Evolutionary conservation across 2,113 vertebrate species (phyloP).

Genomic region (Trichomycterus rosablanca): DNA sequence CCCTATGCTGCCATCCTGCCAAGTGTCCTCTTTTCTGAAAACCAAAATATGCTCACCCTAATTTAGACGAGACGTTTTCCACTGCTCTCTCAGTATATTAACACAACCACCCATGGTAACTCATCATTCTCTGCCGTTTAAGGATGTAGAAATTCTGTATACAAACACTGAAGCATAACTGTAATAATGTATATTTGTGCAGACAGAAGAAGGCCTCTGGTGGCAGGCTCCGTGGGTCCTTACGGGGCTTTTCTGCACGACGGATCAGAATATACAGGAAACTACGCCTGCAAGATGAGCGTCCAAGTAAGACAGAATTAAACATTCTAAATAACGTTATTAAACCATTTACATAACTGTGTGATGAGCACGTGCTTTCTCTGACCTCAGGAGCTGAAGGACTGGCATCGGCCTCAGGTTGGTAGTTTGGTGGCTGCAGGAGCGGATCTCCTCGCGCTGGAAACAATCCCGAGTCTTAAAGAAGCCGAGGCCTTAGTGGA

Average conservation of each 20-base stretch:
- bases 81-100: too few species aligned
- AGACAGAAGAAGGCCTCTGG: constrained; percentile 57
- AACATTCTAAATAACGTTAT: background rate
- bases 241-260: constrained; percentile 72
- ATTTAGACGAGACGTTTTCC: too few species aligned
- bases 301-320: constrained; percentile 55
- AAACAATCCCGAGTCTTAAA: constrained; percentile 75
- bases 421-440: constrained; percentile 64
- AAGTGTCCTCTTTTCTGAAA: too few species aligned
- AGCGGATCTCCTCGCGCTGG: constrained; percentile 71
- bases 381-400: constrained; percentile 65
- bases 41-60: too few species aligned
- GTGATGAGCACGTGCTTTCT: too few species aligned
- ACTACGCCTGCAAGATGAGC: constrained; percentile 65
- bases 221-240: constrained; percentile 72
- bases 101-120: too few species aligned
- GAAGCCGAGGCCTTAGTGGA: constrained; percentile 68
- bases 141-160: too few species aligned
- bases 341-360: too few species aligned
- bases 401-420: constrained; percentile 71
- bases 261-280: constrained; percentile 72
- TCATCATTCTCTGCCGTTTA: too few species aligned
- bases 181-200: background rate
- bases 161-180: too few species aligned
- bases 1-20: too few species aligned